Conservation (phyloP, 2,888 invertebrate genomes). For the Ophion ventricosus region DNA sequence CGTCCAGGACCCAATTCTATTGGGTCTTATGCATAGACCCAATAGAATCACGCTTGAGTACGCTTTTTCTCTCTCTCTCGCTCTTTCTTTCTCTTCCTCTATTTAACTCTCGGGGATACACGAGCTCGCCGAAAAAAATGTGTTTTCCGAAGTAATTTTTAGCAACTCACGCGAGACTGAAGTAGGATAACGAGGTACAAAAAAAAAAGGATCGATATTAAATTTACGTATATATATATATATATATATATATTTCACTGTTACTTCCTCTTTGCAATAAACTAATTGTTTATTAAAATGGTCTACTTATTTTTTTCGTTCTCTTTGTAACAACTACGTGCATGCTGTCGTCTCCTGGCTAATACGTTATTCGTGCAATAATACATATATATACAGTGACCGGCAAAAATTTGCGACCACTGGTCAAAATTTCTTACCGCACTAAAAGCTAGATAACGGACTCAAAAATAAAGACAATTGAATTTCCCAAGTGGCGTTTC, state of each 20-base stretch:
- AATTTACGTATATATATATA: constrained; percentile 41
- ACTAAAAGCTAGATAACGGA: too few species aligned
- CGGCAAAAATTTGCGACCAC: too few species aligned
- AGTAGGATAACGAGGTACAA: constrained; percentile 1
- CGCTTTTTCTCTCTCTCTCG: not conserved
- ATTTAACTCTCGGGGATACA: constrained; percentile 50
- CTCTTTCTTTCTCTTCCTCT: too few species aligned
- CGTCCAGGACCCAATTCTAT: too few species aligned
- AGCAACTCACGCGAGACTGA: constrained; percentile 19
- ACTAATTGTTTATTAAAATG: constrained; percentile 66
- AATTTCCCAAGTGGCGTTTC: too few species aligned
- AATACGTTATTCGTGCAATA: constrained; percentile 46
- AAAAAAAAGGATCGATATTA: constrained; percentile 18
- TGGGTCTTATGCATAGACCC: too few species aligned
- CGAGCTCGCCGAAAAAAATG: constrained; percentile 50
- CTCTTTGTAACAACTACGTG: constrained; percentile 67
- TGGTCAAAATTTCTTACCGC: too few species aligned
- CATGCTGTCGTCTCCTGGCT: constrained; percentile 67
- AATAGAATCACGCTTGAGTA: constrained; percentile 57
- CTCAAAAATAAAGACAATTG: too few species aligned
- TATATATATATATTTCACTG: constrained; percentile 50
- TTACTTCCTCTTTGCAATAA: constrained; percentile 69
- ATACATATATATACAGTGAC: constrained; percentile 9
- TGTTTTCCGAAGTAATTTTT: constrained; percentile 49
- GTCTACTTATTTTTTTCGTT: constrained; percentile 69